Evolutionary conservation across 2,888 invertebrate species (phyloP), one percentile per base, ranked within the genome.

Genomic region (Myopa tessellatipennis): DNA sequence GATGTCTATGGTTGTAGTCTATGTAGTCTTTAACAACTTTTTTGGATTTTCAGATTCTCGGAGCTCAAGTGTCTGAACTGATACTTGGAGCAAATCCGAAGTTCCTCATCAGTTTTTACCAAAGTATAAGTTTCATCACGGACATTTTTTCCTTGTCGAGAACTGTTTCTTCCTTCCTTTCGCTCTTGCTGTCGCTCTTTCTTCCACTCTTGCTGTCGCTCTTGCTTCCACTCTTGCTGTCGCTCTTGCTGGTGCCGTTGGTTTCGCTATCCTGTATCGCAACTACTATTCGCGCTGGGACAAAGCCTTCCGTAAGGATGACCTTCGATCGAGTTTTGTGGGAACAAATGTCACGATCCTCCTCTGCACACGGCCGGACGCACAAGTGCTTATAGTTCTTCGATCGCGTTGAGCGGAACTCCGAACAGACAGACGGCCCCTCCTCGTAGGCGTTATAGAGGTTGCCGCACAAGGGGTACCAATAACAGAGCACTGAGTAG

Each of bases 381-480:
- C 73, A 73, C 34, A 73, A 45, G 0, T n/a, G 40, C 40, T 73
- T 63, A 14, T 63, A 73, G 6, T 26, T 50, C 45, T 50, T 50
- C 16, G 73, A 73, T 6, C 18, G 36, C 12, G 18, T 26, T 0
- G 73, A 73, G 50, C 16, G 5, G 16, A 60, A 73, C 14, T 73
- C 61, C 10, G 26, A 16, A 18, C 73, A 73, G 14, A 34, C 50
- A 1, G 16, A 12, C 26, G 18, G 45, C 1, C 73, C 73, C 61
- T 73, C 73, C 12, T 61, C 73, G 45, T 26, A 73, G 50, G 73
- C 73, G 60, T 73, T 73, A 45, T 45, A 63, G 26, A 73, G 26
- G 16, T 18, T 26, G 26, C 73, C 73, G 60, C 73, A 73, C 50
- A 45, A 61, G 12, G 73, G 73, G 45, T 73, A 73, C 73, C 73